phyloP scores from a whole-genome alignment of 2,113 vertebrate species.

The Irena cyanogastra region DNA sequence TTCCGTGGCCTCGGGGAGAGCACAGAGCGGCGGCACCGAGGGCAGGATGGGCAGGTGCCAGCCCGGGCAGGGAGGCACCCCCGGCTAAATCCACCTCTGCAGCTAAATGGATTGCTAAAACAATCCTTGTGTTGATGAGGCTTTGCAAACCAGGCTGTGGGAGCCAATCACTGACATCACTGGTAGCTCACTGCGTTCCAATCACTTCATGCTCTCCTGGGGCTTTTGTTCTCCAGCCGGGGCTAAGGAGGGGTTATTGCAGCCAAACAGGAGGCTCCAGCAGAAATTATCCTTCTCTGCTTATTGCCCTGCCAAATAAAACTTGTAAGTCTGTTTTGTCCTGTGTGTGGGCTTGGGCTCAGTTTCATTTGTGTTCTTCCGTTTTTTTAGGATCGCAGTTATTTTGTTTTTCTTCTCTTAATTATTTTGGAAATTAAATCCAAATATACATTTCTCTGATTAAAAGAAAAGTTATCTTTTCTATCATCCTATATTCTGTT shows the following conservation, averaged over 20 bases:
- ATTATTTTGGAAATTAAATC: not conserved
- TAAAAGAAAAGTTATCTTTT: not conserved
- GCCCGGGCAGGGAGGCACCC: not conserved
- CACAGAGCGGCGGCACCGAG: not conserved
- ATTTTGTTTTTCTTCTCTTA: not conserved
- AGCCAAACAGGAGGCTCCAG: not conserved
- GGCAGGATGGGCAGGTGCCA: not conserved
- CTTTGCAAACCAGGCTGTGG: slow-evolving; percentile 10
- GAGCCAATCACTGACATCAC: not conserved
- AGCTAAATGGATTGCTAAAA: slow-evolving; percentile 30
- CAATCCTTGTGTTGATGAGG: slow-evolving; percentile 40
- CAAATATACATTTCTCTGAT: not conserved
- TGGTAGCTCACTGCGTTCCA: not conserved
- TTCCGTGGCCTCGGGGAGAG: not conserved
- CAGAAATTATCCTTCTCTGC: not conserved
- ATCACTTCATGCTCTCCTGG: not conserved
- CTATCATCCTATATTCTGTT: not conserved
- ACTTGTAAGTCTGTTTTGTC: not conserved
- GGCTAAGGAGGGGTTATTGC: not conserved
- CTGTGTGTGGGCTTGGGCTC: not conserved
- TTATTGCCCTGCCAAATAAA: not conserved
- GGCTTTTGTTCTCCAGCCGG: not conserved
- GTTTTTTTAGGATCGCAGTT: not conserved
- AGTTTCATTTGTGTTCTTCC: not conserved
- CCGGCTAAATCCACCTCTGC: slow-evolving; percentile 14